Evolutionary conservation across 2,888 invertebrate species (phyloP), one percentile per base, ranked within the genome.

Genomic region (Zonitis immaculata): DNA sequence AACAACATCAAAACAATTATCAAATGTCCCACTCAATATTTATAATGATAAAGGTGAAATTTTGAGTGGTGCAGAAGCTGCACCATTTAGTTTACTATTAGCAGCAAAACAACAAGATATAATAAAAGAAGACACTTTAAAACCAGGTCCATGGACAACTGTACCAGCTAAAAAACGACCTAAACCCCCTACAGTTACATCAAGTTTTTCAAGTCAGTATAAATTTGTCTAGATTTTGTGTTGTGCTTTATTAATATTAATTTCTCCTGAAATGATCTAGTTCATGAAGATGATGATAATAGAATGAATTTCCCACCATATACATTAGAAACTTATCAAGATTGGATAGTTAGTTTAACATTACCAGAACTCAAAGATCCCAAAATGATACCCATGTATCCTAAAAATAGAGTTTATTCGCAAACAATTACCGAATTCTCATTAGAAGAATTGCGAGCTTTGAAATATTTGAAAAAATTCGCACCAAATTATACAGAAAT

Each of bases 371-470:
- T 82, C 22, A 77, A 78, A 42, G 84, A 85, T 69, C 77, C 82
- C 44, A 79, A 78, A 1, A 81, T 82, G 72, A 79, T 80, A 61
- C 78, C 84, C 32, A 86, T 85, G 82, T 89, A 88, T 72, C 83
- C 84, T 67, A 87, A 88, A 70, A 72, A 80, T 59, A 78, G 82
- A 76, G 84, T 85, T 12, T 86, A 85, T 67, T 71, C 73, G 53
- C 81, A 82, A 63, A 64, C 65, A 2, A 81, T 82, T 58, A 79
- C 79, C 59, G 91, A 91, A 77, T 85, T 82, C 74, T 87, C 87
- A 70, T 82, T 89, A 77, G 91, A 91, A 77, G 89, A 91, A 78
- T 79, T 91, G 60, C 79, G 84, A 66, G 84, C 86, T 50, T 53
- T 30, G 56, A 54, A 46, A 54, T 55, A 44, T 46, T 45, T 26